Evolutionary conservation across 2,888 invertebrate genomes (phyloP).

Genomic region (Prenolepis imparis): DNA sequence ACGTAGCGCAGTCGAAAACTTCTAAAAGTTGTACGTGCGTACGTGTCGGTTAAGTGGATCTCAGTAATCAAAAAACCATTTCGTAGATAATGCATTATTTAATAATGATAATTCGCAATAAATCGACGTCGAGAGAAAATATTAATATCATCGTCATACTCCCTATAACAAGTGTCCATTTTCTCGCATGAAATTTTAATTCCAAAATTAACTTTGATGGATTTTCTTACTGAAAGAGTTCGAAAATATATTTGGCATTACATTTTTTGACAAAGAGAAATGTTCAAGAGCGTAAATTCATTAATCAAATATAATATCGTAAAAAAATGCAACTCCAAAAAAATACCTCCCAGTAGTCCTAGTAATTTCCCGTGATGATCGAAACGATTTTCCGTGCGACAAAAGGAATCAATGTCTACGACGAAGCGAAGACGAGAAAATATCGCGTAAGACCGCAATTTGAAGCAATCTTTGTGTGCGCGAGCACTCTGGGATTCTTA

Average conservation of each 20-base stretch:
- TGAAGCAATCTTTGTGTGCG: slow-evolving; percentile 31
- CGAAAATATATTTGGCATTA: background rate
- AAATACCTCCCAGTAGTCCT: background rate
- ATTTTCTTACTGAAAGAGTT: background rate
- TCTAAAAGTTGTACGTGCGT: slow-evolving; percentile 18
- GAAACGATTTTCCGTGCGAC: background rate
- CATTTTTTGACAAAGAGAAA: background rate
- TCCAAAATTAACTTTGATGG: background rate
- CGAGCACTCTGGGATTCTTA: slow-evolving; percentile 33
- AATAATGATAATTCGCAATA: background rate
- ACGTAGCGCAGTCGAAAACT: background rate
- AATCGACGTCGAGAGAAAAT: background rate
- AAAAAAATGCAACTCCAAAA: background rate
- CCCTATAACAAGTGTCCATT: background rate
- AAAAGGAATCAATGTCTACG: background rate
- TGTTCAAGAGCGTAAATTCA: slow-evolving; percentile 20
- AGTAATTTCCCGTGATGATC: slow-evolving; percentile 17
- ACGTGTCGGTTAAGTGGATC: background rate
- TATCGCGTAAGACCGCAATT: slow-evolving; percentile 38
- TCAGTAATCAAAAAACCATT: background rate
- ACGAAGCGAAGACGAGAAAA: background rate
- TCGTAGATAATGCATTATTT: background rate
- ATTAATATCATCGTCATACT: background rate
- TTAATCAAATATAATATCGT: background rate
- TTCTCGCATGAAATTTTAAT: slow-evolving; percentile 10